These are phyloP conservation scores for Melanostigma gelatinosum DNA, from an alignment of 2,113 vertebrate species.

Conservation along the genomic window DNA sequence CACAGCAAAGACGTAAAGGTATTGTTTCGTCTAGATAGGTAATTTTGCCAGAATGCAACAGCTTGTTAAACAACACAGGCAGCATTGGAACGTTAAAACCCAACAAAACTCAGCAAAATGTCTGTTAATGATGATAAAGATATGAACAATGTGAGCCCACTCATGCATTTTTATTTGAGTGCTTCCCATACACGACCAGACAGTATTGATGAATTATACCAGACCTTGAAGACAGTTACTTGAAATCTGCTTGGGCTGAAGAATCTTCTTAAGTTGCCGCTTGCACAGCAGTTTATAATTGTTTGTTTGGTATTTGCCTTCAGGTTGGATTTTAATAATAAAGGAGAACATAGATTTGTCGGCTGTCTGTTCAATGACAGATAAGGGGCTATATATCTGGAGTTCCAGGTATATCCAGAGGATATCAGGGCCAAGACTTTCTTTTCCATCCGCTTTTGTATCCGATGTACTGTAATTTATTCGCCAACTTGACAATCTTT, in stretches of 20 bases:
- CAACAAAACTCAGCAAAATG: conserved; percentile 23
- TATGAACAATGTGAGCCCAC: conserved; percentile 36
- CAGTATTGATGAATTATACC: conserved; percentile 44
- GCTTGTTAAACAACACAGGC: conserved; percentile 28
- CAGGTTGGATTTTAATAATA: conserved; percentile 1
- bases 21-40: conserved; percentile 11
- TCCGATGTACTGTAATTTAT: no score
- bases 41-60: conserved; percentile 10
- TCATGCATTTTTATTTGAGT: conserved; percentile 20
- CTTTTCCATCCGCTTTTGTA: no score
- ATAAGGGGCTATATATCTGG: neutral
- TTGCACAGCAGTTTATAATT: neutral
- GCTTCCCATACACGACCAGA: conserved; percentile 11
- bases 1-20: neutral
- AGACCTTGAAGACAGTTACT: conserved; percentile 13
- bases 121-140: conserved; percentile 42
- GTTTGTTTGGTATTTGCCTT: conserved; percentile 11
- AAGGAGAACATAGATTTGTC: neutral
- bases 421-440: no score
- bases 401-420: no score
- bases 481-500: no score
- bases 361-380: neutral
- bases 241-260: conserved; percentile 11
- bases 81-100: conserved; percentile 14
- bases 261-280: neutral